Conservation (phyloP, 1,140 invertebrate genomes). For the Cotesia chilonis region DNA sequence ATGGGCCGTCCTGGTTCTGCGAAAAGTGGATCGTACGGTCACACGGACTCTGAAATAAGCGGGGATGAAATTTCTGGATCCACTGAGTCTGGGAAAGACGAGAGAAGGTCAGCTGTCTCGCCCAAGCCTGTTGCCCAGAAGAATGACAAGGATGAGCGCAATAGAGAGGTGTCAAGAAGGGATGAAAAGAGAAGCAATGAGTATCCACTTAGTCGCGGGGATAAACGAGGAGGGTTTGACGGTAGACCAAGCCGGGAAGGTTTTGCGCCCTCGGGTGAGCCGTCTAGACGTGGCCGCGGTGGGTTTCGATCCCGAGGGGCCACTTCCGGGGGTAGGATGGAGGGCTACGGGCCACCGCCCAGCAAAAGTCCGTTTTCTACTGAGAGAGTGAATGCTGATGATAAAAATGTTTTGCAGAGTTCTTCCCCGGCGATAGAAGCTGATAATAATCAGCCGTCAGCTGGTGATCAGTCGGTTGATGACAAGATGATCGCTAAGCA, state of each 20-base stretch:
- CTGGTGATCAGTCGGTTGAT: slow-evolving; percentile 62
- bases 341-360: slow-evolving; percentile 78
- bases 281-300: slow-evolving; percentile 79
- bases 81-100: slow-evolving; percentile 66
- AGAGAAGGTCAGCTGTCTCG: slow-evolving; percentile 58
- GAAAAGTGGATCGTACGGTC: slow-evolving; percentile 61
- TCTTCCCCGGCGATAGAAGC: slow-evolving; percentile 48
- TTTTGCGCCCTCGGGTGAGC: slow-evolving; percentile 84
- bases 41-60: slow-evolving; percentile 70
- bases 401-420: slow-evolving; percentile 48
- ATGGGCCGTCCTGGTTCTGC: slow-evolving; percentile 53
- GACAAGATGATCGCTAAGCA: slow-evolving; percentile 78
- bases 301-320: slow-evolving; percentile 68
- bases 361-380: slow-evolving; percentile 77
- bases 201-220: slow-evolving; percentile 46
- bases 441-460: slow-evolving; percentile 65
- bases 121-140: slow-evolving; percentile 64
- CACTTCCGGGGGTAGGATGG: slow-evolving; percentile 70
- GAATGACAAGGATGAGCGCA: slow-evolving; percentile 70
- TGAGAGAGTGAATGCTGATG: slow-evolving; percentile 53
- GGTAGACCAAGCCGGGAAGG: slow-evolving; percentile 65
- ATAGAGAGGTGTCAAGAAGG: slow-evolving; percentile 58
- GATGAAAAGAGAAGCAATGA: slow-evolving; percentile 56
- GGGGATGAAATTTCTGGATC: slow-evolving; percentile 68
- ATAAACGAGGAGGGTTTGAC: slow-evolving; percentile 55